Evolutionary conservation across 2,888 invertebrate species (phyloP), one percentile per base, ranked within the genome.

Genomic region (Pristionchus japonicus): DNA sequence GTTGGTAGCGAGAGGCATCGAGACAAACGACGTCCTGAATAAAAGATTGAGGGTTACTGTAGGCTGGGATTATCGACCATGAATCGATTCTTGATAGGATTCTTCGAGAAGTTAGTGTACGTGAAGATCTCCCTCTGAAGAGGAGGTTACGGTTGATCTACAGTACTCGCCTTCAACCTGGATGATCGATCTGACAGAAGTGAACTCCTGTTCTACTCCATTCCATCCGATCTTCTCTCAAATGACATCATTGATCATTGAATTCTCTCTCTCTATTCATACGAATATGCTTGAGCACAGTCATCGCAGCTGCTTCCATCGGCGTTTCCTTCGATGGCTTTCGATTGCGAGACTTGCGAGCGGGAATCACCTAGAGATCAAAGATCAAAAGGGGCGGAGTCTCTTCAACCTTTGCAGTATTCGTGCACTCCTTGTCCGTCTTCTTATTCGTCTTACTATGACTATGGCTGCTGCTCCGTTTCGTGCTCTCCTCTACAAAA

Each of bases 61-160:
- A 31, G 34, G 11, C 40, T 34, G 27, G 7, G 20, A 47, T n/a
- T 23, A 70, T 70, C 43, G n/a, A 67, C 70, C 86, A 86, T 67
- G 57, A 49, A 86, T 67, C 86, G 67, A 49, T 86, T 86, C 86
- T 86, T 86, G 86, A 37, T 70, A 3, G 86, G 86, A 49, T 86
- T 43, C 70, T 67, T 70, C 43, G 47, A 70, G 86, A 86, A 86
- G 37, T 34, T 40, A 6, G 86, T 49, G 70, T 70, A 86, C n/a
- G 49, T 67, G 86, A 70, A 70, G 27, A 86, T 43, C 40, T 47
- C 47, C 34, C 49, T 31, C 70, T 86, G 27, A 57, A 85, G 9
- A 6, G 9, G 17, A 3, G 31, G 40, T 40, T 64, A 85, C 43
- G 40, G 52, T 82, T n/a, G 3, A 7, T 37, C 0, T n/a, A 84